These are phyloP conservation scores for Cantharis rufa DNA, from an alignment of 2,888 invertebrate genomes.

Conservation along the genomic window DNA sequence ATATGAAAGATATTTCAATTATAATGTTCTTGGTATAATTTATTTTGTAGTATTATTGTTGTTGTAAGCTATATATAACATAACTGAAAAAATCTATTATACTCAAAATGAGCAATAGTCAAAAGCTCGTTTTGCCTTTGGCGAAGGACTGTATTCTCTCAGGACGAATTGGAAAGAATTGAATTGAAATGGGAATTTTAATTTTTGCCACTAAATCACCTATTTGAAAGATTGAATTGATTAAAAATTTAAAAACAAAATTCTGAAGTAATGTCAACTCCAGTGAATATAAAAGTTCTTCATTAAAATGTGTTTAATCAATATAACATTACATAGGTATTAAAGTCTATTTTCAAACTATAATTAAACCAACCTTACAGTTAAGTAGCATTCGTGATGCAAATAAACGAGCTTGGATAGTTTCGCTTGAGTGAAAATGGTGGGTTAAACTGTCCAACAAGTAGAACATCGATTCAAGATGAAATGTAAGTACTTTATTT, in stretches of 20 bases:
- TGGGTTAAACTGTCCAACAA: background rate
- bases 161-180: no score
- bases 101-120: background rate
- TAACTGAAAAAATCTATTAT: background rate
- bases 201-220: no score
- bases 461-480: background rate
- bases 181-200: no score
- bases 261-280: background rate
- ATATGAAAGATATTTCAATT: background rate
- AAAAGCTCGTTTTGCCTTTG: no score
- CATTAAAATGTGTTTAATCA: background rate
- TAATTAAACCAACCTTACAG: background rate
- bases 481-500: background rate
- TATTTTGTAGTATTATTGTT: background rate
- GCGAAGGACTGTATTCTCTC: no score
- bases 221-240: background rate
- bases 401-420: background rate
- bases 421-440: background rate
- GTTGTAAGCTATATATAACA: background rate
- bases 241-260: background rate
- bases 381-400: background rate
- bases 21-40: background rate
- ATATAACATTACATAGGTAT: background rate
- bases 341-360: background rate
- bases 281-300: background rate